A percentile compares a stretch with the other conserved stretches of the same genome.
These are phyloP conservation scores for Silurus meridionalis DNA, from an alignment of 2,113 vertebrate species.

Conservation along the genomic window DNA sequence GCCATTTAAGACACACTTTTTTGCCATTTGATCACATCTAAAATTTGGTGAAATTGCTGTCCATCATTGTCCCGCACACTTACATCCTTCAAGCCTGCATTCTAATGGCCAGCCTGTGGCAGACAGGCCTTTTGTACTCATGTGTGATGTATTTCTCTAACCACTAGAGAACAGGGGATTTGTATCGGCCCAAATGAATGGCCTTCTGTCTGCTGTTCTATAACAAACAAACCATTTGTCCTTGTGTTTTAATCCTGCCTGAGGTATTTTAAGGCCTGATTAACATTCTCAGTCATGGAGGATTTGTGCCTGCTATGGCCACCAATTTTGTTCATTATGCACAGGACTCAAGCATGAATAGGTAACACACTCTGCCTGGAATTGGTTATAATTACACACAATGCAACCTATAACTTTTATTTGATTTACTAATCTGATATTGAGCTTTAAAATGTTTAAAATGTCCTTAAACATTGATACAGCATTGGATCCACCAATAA, in stretches of 20 bases:
- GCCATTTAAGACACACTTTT: conserved; percentile 20
- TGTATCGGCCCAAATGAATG: conserved; percentile 80
- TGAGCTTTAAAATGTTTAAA: background rate
- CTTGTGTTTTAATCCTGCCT: conserved; percentile 77
- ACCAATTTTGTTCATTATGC: background rate
- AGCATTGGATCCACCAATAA: background rate
- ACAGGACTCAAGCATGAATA: background rate
- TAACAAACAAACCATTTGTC: conserved; percentile 79
- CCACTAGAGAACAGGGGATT: conserved; percentile 76
- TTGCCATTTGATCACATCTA: background rate
- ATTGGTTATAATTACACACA: background rate
- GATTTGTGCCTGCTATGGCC: background rate
- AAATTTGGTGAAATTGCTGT: background rate
- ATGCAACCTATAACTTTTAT: background rate
- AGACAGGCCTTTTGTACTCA: conserved; percentile 72
- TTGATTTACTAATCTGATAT: background rate
- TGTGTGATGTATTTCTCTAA: conserved; percentile 68
- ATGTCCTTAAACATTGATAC: background rate
- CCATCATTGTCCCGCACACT: conserved; percentile 51
- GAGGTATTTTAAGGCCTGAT: conserved; percentile 73
- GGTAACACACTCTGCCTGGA: background rate
- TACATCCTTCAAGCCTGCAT: conserved; percentile 63
- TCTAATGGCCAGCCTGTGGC: conserved; percentile 67
- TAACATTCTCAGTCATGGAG: conserved; percentile 76
- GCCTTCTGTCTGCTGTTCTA: conserved; percentile 78